These are phyloP conservation scores for Paramormyrops kingsleyae DNA, from an alignment of 2,113 vertebrate species.

Conservation along the genomic window DNA sequence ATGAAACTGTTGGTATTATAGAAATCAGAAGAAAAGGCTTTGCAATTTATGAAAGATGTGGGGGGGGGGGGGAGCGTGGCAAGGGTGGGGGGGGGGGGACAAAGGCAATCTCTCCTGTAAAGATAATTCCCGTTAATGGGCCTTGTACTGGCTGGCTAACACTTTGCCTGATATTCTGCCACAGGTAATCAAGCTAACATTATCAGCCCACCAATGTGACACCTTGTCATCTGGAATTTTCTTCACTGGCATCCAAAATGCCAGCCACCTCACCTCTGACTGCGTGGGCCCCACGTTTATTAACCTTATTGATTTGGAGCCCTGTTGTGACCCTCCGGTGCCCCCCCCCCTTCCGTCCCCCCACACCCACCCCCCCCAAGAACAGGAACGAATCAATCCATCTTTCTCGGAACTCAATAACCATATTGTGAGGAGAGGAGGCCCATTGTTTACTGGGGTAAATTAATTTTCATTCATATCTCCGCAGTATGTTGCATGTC, in stretches of 20 bases:
- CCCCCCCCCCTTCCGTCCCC: slow-evolving; percentile 39
- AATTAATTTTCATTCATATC: slow-evolving; percentile 54
- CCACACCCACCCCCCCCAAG: slow-evolving; percentile 44
- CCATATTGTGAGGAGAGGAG: slow-evolving; percentile 57
- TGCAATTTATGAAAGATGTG: slow-evolving; percentile 36
- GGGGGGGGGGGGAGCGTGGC: slow-evolving; percentile 25
- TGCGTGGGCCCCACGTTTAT: slow-evolving; percentile 82
- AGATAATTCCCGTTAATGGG: slow-evolving; percentile 81
- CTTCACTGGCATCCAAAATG: slow-evolving; percentile 83
- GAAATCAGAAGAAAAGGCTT: slow-evolving; percentile 56
- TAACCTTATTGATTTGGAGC: slow-evolving; percentile 91
- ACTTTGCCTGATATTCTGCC: slow-evolving; percentile 55
- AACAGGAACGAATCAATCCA: slow-evolving; percentile 86
- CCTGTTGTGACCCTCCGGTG: slow-evolving; percentile 78
- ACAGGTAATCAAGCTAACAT: slow-evolving; percentile 77
- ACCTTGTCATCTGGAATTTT: slow-evolving; percentile 85
- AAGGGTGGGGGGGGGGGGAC: slow-evolving; percentile 41
- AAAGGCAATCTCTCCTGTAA: slow-evolving; percentile 66
- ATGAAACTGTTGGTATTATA: slow-evolving; percentile 64
- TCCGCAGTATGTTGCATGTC: not conserved
- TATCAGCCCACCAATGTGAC: slow-evolving; percentile 74
- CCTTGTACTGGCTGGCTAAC: slow-evolving; percentile 57
- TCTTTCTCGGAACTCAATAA: slow-evolving; percentile 79
- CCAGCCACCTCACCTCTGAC: slow-evolving; percentile 83
- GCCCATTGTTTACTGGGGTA: slow-evolving; percentile 59